A percentile compares a stretch with the other conserved stretches of the same genome.
phyloP scores from a whole-genome alignment of 2,113 vertebrate genomes.

The Merops nubicus region DNA sequence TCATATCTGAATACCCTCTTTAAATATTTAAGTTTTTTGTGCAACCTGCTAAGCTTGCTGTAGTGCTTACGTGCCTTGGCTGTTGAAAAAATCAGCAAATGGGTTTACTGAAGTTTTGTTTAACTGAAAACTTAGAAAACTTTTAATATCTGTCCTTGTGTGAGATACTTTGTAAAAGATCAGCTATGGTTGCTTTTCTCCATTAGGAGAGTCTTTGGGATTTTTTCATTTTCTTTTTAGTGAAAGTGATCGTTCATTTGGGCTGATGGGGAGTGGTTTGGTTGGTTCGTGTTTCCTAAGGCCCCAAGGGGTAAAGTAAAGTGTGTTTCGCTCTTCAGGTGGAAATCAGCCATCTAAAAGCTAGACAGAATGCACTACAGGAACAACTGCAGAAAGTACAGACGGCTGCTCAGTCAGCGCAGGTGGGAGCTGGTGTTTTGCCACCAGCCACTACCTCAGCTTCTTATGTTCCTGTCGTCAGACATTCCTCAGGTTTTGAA shows the following conservation, averaged over 20 bases:
- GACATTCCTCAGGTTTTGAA: constrained; percentile 83
- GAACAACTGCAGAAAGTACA: constrained; percentile 90
- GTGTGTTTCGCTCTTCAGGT: constrained; percentile 77
- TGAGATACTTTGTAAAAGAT: background rate
- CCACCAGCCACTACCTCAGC: constrained; percentile 67
- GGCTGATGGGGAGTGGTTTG: background rate
- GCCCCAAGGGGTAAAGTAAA: background rate
- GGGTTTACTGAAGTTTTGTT: background rate
- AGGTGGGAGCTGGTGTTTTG: constrained; percentile 47
- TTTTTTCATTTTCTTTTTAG: background rate
- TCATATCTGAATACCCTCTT: background rate
- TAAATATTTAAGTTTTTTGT: background rate
- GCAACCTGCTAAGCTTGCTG: background rate
- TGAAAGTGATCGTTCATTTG: background rate
- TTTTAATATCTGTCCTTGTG: background rate
- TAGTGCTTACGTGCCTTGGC: background rate
- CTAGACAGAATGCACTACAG: constrained; percentile 88
- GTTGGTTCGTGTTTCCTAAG: background rate
- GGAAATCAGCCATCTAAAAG: constrained; percentile 94
- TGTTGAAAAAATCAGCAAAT: background rate
- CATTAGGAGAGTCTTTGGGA: rapidly evolving
- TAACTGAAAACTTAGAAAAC: background rate
- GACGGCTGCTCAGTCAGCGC: constrained; percentile 73
- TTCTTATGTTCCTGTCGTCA: constrained; percentile 72
- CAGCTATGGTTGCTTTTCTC: background rate